A percentile compares a stretch with the other conserved stretches of the same genome.
These are phyloP conservation scores for Therioaphis trifolii DNA, from an alignment of 2,888 invertebrate species.

Conservation along the genomic window DNA sequence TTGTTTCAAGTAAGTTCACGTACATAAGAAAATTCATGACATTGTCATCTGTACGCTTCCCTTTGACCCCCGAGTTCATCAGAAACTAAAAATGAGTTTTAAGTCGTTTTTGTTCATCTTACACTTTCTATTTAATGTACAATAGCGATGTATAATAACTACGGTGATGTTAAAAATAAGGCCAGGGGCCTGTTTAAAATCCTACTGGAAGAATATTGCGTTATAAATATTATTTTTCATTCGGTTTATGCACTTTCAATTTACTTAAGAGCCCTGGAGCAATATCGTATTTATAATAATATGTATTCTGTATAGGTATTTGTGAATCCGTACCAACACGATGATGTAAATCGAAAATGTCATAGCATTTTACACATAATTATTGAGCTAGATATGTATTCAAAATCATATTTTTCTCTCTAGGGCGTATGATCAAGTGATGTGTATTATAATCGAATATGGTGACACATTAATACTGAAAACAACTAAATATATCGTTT, in stretches of 20 bases:
- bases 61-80: no score
- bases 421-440: no score
- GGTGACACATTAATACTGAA: no score
- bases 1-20: no score
- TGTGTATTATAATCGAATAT: background rate
- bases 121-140: no score
- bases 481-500: no score
- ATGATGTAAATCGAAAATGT: conserved; percentile 14
- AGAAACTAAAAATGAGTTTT: no score
- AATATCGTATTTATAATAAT: conserved; percentile 10
- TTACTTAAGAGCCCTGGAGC: conserved; percentile 29
- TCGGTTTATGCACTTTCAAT: conserved; percentile 35
- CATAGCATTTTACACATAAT: background rate
- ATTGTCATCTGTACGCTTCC: no score
- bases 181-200: conserved; percentile 12
- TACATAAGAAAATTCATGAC: no score
- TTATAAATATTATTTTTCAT: conserved; percentile 18
- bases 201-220: background rate
- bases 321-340: background rate
- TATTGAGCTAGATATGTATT: background rate
- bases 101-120: no score
- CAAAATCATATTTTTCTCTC: background rate
- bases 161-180: background rate
- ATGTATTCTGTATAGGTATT: conserved; percentile 31
- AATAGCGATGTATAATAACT: no score